Evolutionary conservation across 1,140 invertebrate genomes (phyloP), one percentile per base, ranked within the genome.

Genomic region (Scaptodrosophila lebanonensis): DNA sequence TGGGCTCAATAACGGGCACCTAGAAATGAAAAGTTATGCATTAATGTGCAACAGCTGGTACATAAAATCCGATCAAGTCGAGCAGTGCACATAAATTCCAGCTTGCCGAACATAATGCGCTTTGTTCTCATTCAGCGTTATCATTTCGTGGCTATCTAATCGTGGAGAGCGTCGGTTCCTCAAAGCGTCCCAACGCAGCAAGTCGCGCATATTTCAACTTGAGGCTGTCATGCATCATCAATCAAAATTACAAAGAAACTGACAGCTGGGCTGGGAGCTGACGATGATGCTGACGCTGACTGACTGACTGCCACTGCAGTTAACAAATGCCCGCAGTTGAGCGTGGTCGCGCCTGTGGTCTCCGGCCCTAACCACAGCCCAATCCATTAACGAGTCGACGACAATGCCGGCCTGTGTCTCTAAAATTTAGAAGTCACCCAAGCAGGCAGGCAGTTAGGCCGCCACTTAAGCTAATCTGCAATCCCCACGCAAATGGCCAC

Each of bases 1-100:
- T 66, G 6, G 83, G 83, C 57, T 85, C 83, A 39, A 85, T 68
- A 17, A 85, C 57, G 12, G 83, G 77, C 32, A 85, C 70, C 83
- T 85, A 64, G 39, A 59, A 67, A 25, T 36, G 13, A 38, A 13
- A 35, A 52, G 11, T 29, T 8, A 25, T 25, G 8, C 22, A 25
- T 25, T 25, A n/a, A n/a, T n/a, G n/a, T n/a, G n/a, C n/a, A n/a
- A n/a, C n/a, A n/a, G n/a, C n/a, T n/a, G n/a, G n/a, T n/a, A n/a
- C n/a, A n/a, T n/a, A n/a, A n/a, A n/a, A n/a, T n/a, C n/a, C n/a
- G n/a, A n/a, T n/a, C n/a, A n/a, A n/a, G n/a, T n/a, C n/a, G n/a
- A 25, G 22, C 3, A 8, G 3, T 25, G 22, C 22, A 25, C 22
- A 25, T 25, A 4, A 8, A 4, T 25, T 25, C 8, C 22, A 25